Conservation (phyloP, 2,888 invertebrate genomes). For the Stenichneumon culpator region DNA sequence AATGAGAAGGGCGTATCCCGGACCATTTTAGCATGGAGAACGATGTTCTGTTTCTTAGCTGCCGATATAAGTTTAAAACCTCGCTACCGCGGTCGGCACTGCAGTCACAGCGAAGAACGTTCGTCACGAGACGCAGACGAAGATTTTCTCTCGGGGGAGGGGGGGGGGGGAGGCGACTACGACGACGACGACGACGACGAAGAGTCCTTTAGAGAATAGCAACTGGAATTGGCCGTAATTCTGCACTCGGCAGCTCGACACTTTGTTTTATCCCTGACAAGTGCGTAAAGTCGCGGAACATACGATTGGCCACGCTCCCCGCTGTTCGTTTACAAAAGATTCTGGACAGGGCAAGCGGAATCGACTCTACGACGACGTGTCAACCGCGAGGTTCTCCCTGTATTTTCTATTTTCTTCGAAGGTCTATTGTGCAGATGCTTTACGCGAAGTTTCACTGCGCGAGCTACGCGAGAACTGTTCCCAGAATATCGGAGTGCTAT, state of each 20-base stretch:
- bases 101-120: constrained; percentile 4
- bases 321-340: neutral
- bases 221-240: constrained; percentile 65
- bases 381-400: constrained; percentile 1
- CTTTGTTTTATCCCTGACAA: constrained; percentile 69
- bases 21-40: neutral
- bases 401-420: constrained; percentile 18
- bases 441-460: neutral
- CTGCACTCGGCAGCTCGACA: constrained; percentile 31
- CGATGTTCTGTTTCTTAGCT: neutral
- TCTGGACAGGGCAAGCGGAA: neutral
- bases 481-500: neutral
- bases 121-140: constrained; percentile 17
- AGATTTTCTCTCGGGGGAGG: neutral
- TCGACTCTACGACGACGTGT: neutral
- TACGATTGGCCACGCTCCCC: constrained; percentile 38
- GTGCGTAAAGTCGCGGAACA: constrained; percentile 68
- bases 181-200: too few relatives aligned
- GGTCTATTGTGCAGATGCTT: neutral
- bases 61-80: constrained; percentile 40
- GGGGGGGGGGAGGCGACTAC: too few relatives aligned
- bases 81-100: neutral
- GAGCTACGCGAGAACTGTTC: constrained; percentile 12
- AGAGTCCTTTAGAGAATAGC: constrained; percentile 47
- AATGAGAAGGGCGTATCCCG: too few relatives aligned